A percentile compares a stretch with the other conserved stretches of the same genome.
These are phyloP conservation scores for Ephydatia muelleri DNA, from an alignment of 37 sponge, comb jelly and placozoan species.

Conservation along the genomic window DNA sequence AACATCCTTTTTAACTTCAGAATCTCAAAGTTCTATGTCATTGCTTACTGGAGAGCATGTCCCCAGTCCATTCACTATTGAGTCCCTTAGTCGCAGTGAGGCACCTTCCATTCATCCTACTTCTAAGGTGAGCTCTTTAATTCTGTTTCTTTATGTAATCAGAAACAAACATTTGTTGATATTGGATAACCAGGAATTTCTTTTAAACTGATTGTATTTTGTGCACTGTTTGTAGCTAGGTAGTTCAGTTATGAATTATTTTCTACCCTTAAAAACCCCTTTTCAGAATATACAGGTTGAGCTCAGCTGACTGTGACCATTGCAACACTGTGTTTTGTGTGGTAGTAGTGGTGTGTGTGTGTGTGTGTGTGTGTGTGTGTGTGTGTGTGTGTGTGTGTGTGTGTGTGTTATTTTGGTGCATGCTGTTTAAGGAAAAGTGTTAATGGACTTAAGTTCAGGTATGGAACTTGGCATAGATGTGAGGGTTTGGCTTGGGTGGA, in stretches of 20 bases:
- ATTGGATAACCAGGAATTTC: background rate
- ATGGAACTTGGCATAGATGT: background rate
- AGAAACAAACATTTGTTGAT: background rate
- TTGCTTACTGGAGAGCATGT: background rate
- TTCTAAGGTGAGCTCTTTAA: slow-evolving; percentile 12
- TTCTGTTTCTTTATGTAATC: background rate
- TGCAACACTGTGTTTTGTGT: background rate
- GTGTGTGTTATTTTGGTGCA: slow-evolving; percentile 2
- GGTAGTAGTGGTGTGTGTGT: background rate
- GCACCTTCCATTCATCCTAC: slow-evolving; percentile 14
- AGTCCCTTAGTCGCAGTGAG: slow-evolving; percentile 26
- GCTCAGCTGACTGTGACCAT: background rate
- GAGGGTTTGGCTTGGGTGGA: background rate
- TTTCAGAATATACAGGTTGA: background rate
- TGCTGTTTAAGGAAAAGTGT: background rate
- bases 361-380: slow-evolving; percentile 24
- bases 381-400: slow-evolving; percentile 23
- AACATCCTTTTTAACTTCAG: background rate
- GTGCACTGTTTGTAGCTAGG: background rate
- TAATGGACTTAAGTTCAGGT: background rate
- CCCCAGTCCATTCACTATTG: slow-evolving; percentile 27
- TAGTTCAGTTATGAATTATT: background rate
- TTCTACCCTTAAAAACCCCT: background rate
- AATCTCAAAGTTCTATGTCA: background rate
- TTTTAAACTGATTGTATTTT: background rate